These are phyloP conservation scores for Porphyrio hochstetteri DNA, from an alignment of 2,113 vertebrate species.

Conservation along the genomic window DNA sequence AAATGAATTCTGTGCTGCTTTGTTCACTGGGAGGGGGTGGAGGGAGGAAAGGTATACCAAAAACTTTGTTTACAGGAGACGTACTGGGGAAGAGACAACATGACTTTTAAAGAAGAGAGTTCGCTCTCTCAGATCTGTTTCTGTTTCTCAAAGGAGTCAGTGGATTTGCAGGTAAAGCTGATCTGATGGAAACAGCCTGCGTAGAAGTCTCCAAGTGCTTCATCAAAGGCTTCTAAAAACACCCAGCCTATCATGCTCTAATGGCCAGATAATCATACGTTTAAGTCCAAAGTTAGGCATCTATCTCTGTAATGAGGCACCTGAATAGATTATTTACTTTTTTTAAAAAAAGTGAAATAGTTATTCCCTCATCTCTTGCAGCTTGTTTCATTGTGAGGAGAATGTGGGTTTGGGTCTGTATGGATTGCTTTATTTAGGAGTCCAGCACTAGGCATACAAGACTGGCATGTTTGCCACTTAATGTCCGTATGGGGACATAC, in stretches of 20 bases:
- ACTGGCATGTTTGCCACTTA: background rate
- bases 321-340: background rate
- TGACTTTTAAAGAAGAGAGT: background rate
- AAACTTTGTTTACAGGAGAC: conserved; percentile 44
- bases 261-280: conserved; percentile 2
- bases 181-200: background rate
- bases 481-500: background rate
- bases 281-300: background rate
- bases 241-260: background rate
- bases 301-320: background rate
- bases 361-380: background rate
- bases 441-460: background rate
- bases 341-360: background rate
- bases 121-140: background rate
- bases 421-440: background rate
- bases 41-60: background rate
- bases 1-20: conserved; percentile 40
- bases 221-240: conserved; percentile 31
- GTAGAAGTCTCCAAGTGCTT: background rate
- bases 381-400: background rate
- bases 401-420: background rate
- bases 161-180: background rate
- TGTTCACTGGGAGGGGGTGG: background rate
- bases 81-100: background rate
- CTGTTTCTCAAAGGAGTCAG: conserved; percentile 4